phyloP scores from a whole-genome alignment of 2,797 vertebrate species.

The Trachops cirrhosus region DNA sequence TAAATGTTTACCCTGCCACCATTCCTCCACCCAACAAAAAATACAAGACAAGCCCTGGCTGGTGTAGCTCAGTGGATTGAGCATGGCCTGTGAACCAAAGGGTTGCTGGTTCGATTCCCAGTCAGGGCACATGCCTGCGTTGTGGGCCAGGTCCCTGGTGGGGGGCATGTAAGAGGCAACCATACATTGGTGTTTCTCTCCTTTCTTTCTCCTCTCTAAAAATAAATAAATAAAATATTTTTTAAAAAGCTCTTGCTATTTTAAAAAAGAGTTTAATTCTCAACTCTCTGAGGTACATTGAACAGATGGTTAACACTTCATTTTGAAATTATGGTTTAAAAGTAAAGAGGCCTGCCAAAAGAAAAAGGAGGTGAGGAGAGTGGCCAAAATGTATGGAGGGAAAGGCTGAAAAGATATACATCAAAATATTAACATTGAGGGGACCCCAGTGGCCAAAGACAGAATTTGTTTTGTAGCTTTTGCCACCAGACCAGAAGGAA shows the following conservation, averaged over 20 bases:
- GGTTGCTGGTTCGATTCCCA: too few relatives aligned
- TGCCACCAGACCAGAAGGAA: too few relatives aligned
- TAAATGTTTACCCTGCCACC: background rate
- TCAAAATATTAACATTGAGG: background rate
- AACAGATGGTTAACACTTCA: background rate
- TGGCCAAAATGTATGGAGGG: background rate
- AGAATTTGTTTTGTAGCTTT: background rate
- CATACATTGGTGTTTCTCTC: too few relatives aligned
- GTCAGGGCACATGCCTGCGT: too few relatives aligned
- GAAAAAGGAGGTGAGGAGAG: background rate
- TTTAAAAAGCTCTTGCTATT: too few relatives aligned
- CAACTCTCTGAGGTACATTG: background rate
- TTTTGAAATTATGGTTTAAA: background rate
- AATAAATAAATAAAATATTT: too few relatives aligned
- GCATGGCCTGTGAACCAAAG: too few relatives aligned
- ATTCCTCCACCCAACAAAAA: background rate
- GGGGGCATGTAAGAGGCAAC: too few relatives aligned
- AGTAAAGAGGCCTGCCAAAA: background rate
- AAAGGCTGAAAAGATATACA: background rate
- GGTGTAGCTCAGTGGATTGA: too few relatives aligned
- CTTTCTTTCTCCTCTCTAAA: too few relatives aligned
- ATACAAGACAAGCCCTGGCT: background rate
- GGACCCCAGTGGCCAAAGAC: background rate
- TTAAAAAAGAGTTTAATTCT: conserved; percentile 8
- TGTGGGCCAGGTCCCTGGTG: too few relatives aligned